A percentile compares a stretch with the other conserved stretches of the same genome.
phyloP scores from a whole-genome alignment of 2,797 vertebrate species.

The Choloepus didactylus region DNA sequence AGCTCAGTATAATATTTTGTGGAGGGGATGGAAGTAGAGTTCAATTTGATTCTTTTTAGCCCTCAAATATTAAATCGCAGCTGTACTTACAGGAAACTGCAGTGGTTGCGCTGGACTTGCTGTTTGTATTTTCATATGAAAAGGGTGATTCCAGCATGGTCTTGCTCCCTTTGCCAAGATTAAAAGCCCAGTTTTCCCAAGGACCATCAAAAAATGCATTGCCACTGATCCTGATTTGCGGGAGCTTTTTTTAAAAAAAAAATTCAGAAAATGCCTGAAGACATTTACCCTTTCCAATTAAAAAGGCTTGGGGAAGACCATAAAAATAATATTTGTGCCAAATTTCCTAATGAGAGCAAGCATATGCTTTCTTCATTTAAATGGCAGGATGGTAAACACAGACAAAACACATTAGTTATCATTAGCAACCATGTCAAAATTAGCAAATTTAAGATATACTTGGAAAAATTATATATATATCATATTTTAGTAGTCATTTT shows the following conservation, averaged over 20 bases:
- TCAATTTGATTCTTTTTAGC: slow-evolving; percentile 32
- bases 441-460: slow-evolving; percentile 82
- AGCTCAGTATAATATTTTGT: slow-evolving; percentile 54
- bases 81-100: neutral
- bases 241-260: neutral
- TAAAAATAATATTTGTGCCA: slow-evolving; percentile 74
- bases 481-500: slow-evolving; percentile 86
- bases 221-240: neutral
- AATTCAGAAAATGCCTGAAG: slow-evolving; percentile 45
- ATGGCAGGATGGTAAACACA: slow-evolving; percentile 80
- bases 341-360: slow-evolving; percentile 77
- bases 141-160: neutral
- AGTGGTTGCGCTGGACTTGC: neutral
- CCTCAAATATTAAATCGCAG: slow-evolving; percentile 50
- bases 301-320: slow-evolving; percentile 66
- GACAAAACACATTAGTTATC: slow-evolving; percentile 83
- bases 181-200: slow-evolving; percentile 37
- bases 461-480: slow-evolving; percentile 79
- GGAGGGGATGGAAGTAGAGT: neutral
- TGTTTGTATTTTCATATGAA: slow-evolving; percentile 56
- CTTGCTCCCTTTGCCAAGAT: slow-evolving; percentile 7
- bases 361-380: slow-evolving; percentile 79
- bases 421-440: slow-evolving; percentile 83
- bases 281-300: slow-evolving; percentile 64
- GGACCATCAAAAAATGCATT: neutral